Evolutionary conservation across 2,113 vertebrate genomes (phyloP).

Genomic region (Petrocephalus microphthalmus): DNA sequence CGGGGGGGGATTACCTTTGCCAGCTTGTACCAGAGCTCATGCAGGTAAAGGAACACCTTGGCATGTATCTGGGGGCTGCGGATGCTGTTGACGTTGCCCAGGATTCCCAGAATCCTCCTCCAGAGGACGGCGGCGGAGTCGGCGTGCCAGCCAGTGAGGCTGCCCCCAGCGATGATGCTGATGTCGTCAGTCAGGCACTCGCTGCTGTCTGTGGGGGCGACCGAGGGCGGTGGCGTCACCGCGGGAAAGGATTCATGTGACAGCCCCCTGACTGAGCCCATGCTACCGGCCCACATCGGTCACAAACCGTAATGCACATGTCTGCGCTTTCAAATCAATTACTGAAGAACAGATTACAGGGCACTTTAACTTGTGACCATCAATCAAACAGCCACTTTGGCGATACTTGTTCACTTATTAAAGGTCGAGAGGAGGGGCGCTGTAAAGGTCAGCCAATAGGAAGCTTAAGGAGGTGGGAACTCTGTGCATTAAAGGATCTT

Average conservation of each 20-base stretch:
- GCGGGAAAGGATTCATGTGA: background rate
- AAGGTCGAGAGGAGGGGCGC: background rate
- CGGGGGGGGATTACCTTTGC: constrained; percentile 72
- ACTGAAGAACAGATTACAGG: background rate
- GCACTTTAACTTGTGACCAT: background rate
- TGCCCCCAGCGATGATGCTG: constrained; percentile 94
- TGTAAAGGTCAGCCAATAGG: constrained; percentile 1
- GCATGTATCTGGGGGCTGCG: constrained; percentile 86
- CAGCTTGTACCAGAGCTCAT: constrained; percentile 92
- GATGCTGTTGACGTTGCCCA: constrained; percentile 93
- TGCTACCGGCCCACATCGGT: background rate
- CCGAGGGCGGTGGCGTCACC: background rate
- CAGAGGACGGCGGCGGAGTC: constrained; percentile 93
- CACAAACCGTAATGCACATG: background rate
- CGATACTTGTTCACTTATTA: background rate
- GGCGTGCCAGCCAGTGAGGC: constrained; percentile 86
- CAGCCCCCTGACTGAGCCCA: background rate
- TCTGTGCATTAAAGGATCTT: background rate
- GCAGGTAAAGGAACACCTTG: constrained; percentile 84
- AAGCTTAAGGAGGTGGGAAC: background rate
- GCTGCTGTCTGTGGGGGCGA: constrained; percentile 71
- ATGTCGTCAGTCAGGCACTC: constrained; percentile 89
- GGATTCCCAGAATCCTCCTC: constrained; percentile 90
- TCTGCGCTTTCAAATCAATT: background rate
- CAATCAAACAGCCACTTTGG: background rate